Percentiles rank a stretch among this genome's conserved stretches.
These are phyloP conservation scores for Pseudoatta argentina DNA, from an alignment of 1,140 invertebrate genomes.

Conservation along the genomic window DNA sequence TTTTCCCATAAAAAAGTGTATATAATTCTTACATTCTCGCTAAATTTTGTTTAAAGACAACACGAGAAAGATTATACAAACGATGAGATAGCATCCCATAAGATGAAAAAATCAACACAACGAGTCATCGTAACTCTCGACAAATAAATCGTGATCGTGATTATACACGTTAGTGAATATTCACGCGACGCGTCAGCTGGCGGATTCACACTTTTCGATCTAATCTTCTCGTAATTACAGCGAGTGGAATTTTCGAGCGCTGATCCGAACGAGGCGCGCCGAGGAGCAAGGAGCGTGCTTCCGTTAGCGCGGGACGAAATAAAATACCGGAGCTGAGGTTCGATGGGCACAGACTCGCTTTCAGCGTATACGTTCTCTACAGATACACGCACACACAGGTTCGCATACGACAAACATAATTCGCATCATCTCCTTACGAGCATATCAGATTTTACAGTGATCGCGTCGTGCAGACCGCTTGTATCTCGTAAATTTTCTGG, in stretches of 20 bases:
- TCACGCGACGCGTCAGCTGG: slow-evolving; percentile 42
- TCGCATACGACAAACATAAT: slow-evolving; percentile 35
- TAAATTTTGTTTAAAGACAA: neutral
- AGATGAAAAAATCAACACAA: slow-evolving; percentile 18
- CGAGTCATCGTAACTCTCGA: neutral
- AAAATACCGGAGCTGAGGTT: slow-evolving; percentile 62
- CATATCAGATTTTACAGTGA: slow-evolving; percentile 45
- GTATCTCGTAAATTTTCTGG: neutral
- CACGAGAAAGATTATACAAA: neutral
- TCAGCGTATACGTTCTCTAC: slow-evolving; percentile 9
- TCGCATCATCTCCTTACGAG: slow-evolving; percentile 47
- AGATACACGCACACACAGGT: slow-evolving; percentile 23
- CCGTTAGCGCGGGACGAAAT: slow-evolving; percentile 59
- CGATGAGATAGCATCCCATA: neutral
- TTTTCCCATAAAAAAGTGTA: neutral
- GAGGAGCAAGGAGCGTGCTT: slow-evolving; percentile 59
- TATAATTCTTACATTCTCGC: neutral
- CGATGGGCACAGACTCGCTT: slow-evolving; percentile 55
- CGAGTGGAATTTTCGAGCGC: slow-evolving; percentile 52
- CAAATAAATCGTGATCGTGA: slow-evolving; percentile 48
- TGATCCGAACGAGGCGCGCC: slow-evolving; percentile 40
- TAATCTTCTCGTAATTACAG: slow-evolving; percentile 55
- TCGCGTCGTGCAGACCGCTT: slow-evolving; percentile 3
- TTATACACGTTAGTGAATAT: slow-evolving; percentile 43
- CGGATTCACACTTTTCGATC: slow-evolving; percentile 54